These are phyloP conservation scores for Rotaria macrura DNA, from an alignment of 2,888 invertebrate species.

Conservation along the genomic window DNA sequence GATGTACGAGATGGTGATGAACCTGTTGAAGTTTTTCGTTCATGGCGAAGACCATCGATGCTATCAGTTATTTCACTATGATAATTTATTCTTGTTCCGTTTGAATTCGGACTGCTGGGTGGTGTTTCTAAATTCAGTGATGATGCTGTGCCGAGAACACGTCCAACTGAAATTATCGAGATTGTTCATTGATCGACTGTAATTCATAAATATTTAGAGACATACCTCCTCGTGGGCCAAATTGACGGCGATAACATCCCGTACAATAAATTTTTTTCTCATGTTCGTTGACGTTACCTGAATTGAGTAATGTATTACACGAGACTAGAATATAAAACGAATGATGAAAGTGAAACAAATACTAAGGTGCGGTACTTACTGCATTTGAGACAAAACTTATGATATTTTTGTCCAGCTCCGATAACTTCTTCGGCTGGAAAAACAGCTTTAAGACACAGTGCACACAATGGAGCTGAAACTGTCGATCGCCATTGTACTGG, in stretches of 20 bases:
- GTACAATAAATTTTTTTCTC: slow-evolving; percentile 27
- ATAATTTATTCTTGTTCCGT: neutral
- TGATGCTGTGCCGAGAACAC: neutral
- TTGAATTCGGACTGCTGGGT: neutral
- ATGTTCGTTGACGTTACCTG: slow-evolving; percentile 28
- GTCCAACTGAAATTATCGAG: neutral
- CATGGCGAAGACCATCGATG: neutral
- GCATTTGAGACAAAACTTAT: slow-evolving; percentile 32
- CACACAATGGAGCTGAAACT: slow-evolving; percentile 25
- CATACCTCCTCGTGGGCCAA: slow-evolving; percentile 25
- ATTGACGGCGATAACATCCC: slow-evolving; percentile 27
- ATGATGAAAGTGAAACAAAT: neutral
- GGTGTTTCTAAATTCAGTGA: neutral
- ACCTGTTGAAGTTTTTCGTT: neutral
- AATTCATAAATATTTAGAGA: neutral
- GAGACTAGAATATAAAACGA: neutral
- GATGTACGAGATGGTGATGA: neutral
- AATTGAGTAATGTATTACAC: slow-evolving; percentile 26
- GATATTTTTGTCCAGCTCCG: slow-evolving; percentile 32
- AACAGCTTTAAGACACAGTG: slow-evolving; percentile 24
- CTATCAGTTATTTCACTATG: neutral
- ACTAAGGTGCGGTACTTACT: neutral
- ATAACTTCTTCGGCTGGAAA: slow-evolving; percentile 30
- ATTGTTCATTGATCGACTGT: neutral
- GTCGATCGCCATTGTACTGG: neutral